phyloP scores from a whole-genome alignment of 1,140 invertebrate genomes.

The Aphis craccivora region DNA sequence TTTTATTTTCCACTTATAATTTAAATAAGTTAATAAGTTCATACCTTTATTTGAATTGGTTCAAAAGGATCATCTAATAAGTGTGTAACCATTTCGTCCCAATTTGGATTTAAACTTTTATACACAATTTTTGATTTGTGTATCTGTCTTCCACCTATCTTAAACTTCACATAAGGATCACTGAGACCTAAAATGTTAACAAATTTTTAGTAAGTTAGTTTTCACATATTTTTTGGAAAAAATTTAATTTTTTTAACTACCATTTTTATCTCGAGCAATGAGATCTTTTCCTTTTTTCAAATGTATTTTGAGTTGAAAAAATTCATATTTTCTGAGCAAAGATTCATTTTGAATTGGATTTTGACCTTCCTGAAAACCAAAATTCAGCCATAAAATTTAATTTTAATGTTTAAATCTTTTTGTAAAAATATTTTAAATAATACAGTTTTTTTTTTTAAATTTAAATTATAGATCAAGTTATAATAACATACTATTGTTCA shows the following conservation, averaged over 20 bases:
- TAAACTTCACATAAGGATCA: slow-evolving; percentile 99
- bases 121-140: slow-evolving; percentile 94
- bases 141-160: slow-evolving; percentile 83
- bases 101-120: slow-evolving; percentile 88
- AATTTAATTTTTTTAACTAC: slow-evolving; percentile 63
- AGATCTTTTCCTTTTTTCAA: slow-evolving; percentile 87
- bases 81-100: slow-evolving; percentile 95
- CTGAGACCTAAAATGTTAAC: slow-evolving; percentile 80
- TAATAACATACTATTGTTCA: background rate
- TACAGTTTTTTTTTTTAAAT: background rate
- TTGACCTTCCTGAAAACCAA: slow-evolving; percentile 61
- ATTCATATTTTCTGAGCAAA: slow-evolving; percentile 81
- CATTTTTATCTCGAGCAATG: slow-evolving; percentile 92
- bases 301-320: slow-evolving; percentile 89
- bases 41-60: slow-evolving; percentile 85
- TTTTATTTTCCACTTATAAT: background rate
- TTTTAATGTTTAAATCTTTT: background rate
- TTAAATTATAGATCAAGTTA: background rate
- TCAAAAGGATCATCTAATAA: slow-evolving; percentile 93
- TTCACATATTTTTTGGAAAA: background rate
- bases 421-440: background rate
- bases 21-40: slow-evolving; percentile 59
- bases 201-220: background rate
- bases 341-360: slow-evolving; percentile 69
- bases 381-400: background rate